Evolutionary conservation across 2,113 vertebrate genomes (phyloP), one percentile per base, ranked within the genome.

Genomic region (Albula glossodonta): DNA sequence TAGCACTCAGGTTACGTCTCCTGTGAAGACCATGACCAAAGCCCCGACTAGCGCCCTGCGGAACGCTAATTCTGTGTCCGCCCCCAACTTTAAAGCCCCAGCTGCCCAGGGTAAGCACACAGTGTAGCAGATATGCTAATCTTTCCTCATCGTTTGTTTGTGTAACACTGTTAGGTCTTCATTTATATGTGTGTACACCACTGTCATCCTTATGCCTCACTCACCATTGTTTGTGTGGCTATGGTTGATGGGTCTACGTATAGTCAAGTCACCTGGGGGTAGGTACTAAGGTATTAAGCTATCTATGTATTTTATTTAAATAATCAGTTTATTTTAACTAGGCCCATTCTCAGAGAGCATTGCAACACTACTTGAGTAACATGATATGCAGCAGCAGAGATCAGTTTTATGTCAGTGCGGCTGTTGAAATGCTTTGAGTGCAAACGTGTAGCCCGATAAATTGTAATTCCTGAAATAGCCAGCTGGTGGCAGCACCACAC

Each of bases 1-100:
- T 0, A 66, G 87, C 81, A 84, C 91, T 70, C 92, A 95, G 0
- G 66, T 90, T 0, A 91, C 91, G 22, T 84, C 94, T 51, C 88
- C 94, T 0, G 87, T 91, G 8, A 96, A 91, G 83, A 97, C 90
- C 31, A 57, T 93, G 92, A 90, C 95, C 0, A 95, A 95, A 92
- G 89, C 66, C 86, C 90, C 88, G 0, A 93, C 94, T 49, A 90
- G 17, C 0, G 5, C 88, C 0, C 12, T 41, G 41, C 93, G 88
- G 84, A 66, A 93, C 0, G 5, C 90, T 6, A 84, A 78, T 78
- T 5, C 87, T 2, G 0, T 57, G 0, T 81, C 93, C 5, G 91
- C 88, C 0, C 1, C 94, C 0, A 86, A 86, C 13, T 93, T 90
- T 88, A 96, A 93, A 86, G 92, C 95, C 6, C 0, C 17, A 0